Evolutionary conservation across 2,888 invertebrate genomes (phyloP).

Genomic region (Polydrusus pterygomalis): DNA sequence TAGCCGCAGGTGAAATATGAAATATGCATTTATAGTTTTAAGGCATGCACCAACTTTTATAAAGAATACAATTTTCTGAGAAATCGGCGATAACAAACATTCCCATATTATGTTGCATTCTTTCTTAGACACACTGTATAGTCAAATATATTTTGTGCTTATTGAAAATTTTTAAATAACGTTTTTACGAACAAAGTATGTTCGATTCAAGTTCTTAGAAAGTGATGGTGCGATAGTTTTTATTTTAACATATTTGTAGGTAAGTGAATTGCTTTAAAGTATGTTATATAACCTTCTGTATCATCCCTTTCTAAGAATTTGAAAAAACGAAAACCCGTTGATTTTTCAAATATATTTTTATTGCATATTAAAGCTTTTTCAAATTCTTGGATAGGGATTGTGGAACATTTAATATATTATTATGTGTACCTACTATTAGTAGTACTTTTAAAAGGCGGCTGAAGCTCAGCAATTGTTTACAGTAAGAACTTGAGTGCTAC

Average conservation of each 20-base stretch:
- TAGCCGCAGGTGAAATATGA: too few species aligned
- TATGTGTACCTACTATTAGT: too few species aligned
- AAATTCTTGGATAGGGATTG: conserved; percentile 29
- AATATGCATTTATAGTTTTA: too few species aligned
- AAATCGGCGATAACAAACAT: too few species aligned
- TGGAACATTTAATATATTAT: not conserved
- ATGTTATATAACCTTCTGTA: not conserved
- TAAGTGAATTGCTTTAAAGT: conserved; percentile 24
- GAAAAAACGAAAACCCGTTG: conserved; percentile 19
- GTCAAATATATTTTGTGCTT: too few species aligned
- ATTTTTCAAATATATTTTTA: not conserved
- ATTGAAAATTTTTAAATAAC: not conserved
- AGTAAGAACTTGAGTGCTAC: too few species aligned
- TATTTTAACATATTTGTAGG: conserved; percentile 10
- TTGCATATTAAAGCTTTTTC: not conserved
- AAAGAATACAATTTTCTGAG: too few species aligned
- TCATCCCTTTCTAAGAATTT: conserved; percentile 51
- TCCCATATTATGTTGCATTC: too few species aligned
- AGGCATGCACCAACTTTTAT: too few species aligned
- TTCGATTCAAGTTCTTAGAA: conserved; percentile 51
- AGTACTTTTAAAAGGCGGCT: not conserved
- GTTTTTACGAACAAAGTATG: not conserved
- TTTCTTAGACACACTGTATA: too few species aligned
- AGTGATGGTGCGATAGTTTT: conserved; percentile 41
- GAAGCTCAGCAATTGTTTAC: too few species aligned